These are phyloP conservation scores for Rhagologus leucostigma DNA, from an alignment of 2,113 vertebrate genomes.

Conservation along the genomic window DNA sequence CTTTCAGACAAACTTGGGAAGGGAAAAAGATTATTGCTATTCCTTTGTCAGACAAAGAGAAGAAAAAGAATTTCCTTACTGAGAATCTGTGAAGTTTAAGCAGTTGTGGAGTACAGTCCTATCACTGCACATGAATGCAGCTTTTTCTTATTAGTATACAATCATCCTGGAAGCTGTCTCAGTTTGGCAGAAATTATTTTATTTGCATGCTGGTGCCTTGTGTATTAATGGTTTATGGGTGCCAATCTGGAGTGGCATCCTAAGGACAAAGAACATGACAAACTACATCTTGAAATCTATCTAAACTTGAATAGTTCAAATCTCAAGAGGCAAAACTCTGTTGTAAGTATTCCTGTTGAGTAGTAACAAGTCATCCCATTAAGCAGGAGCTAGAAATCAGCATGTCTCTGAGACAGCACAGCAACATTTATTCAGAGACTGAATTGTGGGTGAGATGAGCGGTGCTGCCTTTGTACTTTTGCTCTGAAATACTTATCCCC, in stretches of 20 bases:
- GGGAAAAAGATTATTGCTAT: not conserved
- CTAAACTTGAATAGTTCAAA: conserved; percentile 20
- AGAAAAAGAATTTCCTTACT: not conserved
- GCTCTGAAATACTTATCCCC: conserved; percentile 45
- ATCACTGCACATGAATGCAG: not conserved
- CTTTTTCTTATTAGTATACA: not conserved
- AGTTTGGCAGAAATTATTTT: conserved; percentile 5
- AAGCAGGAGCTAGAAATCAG: conserved; percentile 50
- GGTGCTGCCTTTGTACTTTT: conserved; percentile 26
- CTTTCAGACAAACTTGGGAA: not conserved
- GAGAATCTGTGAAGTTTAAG: not conserved
- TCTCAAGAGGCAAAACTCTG: conserved; percentile 27
- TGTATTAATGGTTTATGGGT: not conserved
- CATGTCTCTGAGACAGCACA: not conserved
- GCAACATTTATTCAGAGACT: conserved; percentile 17
- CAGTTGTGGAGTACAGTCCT: not conserved
- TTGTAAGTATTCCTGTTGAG: conserved; percentile 39
- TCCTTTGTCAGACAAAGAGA: not conserved
- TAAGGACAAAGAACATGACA: conserved; percentile 27
- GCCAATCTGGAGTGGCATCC: not conserved
- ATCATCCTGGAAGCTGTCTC: not conserved
- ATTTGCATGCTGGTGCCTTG: not conserved
- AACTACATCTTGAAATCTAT: conserved; percentile 11
- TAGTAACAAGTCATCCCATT: conserved; percentile 36
- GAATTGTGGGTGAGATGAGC: conserved; percentile 14